Base-by-base conservation (phyloP, 2,797 vertebrate species). In the Heteromormyrus szaboi region DNA sequence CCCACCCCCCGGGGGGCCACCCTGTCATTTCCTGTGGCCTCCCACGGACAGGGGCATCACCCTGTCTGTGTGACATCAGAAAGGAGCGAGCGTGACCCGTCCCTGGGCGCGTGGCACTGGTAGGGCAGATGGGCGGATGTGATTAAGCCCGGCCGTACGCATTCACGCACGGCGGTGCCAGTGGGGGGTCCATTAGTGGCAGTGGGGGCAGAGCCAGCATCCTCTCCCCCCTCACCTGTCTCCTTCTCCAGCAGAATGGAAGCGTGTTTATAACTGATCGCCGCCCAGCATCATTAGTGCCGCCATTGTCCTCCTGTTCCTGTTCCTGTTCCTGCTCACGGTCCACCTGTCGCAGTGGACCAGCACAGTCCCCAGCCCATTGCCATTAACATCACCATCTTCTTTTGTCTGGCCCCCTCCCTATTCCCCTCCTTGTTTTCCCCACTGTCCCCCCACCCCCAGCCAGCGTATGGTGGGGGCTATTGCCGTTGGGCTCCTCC, bases 181-280 rank as follows among this genome's bases (percentile, higher is more conserved):
- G 79, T 7, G 44, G 79, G 37, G 37, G 19, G 56, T 62, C 56
- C 56, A 25, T 62, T 62, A 62, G 56, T 9, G 79, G 79, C 11
- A 46, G 79, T 2, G 44, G 44, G 37, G 37, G 79, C 41, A n/a
- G 76, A 46, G 37, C 44, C 76, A 48, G 83, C 46, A 22, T 19
- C 7, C 81, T 44, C 17, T n/a, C n/a, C 41, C 41, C 46, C 41
- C 46, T 48, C 33, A 46, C 46, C 19, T 33, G 62, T 46, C 46
- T 44, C 83, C 46, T 46, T 62, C n/a, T n/a, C 41, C 81, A 84
- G 83, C 91, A 93, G 93, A 93, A 94, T 93, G 94, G 95, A 92
- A 93, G 91, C 92, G 92, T 94, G 94, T 96, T 95, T 94, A 95
- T 96, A 94, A 96, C 95, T 96, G 94, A 92, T 92, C 91, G 90